phyloP scores from a whole-genome alignment of 2,113 vertebrate species.

The Cebidichthys violaceus region DNA sequence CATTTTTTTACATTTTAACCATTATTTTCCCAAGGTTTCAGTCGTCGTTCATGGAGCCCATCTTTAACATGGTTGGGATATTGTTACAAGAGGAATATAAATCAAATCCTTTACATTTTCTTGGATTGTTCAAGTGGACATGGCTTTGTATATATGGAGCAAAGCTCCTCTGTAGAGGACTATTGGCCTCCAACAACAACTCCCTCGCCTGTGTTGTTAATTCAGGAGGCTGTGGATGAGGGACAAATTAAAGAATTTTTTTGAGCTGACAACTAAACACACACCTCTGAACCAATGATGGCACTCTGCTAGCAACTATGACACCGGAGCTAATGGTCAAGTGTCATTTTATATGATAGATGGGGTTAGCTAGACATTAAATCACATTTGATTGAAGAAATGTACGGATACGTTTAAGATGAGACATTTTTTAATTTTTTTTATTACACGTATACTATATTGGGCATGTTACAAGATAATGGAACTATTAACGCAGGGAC shows the following conservation, averaged over 20 bases:
- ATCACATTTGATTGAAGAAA: neutral
- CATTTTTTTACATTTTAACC: neutral
- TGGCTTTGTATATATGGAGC: neutral
- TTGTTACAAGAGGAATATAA: neutral
- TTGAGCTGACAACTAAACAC: neutral
- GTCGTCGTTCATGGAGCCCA: neutral
- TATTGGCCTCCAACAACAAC: neutral
- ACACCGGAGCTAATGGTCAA: neutral
- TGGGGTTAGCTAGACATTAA: neutral
- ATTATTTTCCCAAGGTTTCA: neutral
- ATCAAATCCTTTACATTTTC: neutral
- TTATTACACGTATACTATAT: too few relatives aligned
- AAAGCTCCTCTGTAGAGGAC: too few relatives aligned
- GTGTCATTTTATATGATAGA: neutral
- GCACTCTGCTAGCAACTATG: neutral
- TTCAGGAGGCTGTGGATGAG: neutral
- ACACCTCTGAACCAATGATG: neutral
- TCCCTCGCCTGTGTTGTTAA: neutral
- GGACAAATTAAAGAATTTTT: neutral
- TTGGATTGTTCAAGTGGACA: neutral
- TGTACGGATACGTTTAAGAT: neutral
- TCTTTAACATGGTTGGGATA: neutral
- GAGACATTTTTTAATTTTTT: neutral
- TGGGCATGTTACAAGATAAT: neutral
- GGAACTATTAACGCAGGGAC: neutral